phyloP scores from a whole-genome alignment of 2,797 vertebrate genomes.

The Cheirogaleus major region DNA sequence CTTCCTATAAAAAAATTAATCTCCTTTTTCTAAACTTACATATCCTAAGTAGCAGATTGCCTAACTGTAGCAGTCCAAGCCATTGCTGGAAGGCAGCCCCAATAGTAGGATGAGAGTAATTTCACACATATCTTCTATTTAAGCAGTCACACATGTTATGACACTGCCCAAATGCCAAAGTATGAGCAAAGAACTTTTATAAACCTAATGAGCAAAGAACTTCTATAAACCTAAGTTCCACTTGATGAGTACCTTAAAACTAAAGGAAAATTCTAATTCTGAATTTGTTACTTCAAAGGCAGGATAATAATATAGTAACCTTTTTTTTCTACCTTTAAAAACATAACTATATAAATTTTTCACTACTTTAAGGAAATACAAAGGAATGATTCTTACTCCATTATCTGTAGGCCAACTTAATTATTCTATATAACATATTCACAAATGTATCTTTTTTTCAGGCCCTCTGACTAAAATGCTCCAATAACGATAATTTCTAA shows the following conservation, averaged over 20 bases:
- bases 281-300: constrained; percentile 34
- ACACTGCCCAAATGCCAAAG: constrained; percentile 60
- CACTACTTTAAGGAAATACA: constrained; percentile 21
- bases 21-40: constrained; percentile 51
- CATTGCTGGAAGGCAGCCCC: constrained; percentile 48
- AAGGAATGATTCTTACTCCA: neutral
- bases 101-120: constrained; percentile 47
- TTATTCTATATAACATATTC: neutral
- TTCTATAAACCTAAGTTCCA: constrained; percentile 40
- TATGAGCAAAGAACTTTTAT: constrained; percentile 44
- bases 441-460: neutral
- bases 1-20: constrained; percentile 36
- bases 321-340: neutral
- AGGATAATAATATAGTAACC: neutral
- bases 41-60: constrained; percentile 61
- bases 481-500: neutral
- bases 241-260: constrained; percentile 39
- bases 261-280: neutral
- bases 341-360: neutral
- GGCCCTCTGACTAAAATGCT: neutral
- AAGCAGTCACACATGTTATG: constrained; percentile 56
- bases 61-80: constrained; percentile 15
- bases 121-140: constrained; percentile 60
- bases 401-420: neutral
- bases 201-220: constrained; percentile 50